Conservation (phyloP, 2,113 vertebrate species). For the Ammodytes marinus region DNA sequence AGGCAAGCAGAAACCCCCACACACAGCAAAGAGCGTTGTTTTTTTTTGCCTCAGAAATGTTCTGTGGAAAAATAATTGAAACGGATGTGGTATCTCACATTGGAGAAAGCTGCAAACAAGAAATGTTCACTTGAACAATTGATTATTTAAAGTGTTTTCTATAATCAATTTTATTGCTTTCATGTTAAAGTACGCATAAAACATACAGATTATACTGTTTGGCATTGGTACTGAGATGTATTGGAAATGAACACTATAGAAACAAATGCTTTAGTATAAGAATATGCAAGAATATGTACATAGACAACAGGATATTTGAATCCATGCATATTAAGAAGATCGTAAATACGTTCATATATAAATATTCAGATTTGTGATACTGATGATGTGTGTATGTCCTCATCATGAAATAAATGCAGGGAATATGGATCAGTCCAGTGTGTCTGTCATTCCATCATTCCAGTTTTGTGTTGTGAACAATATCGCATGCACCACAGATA, state of each 20-base stretch:
- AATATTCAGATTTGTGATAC: background rate
- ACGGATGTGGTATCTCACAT: no score
- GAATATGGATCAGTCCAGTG: background rate
- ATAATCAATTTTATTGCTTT: background rate
- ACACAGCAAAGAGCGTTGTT: background rate
- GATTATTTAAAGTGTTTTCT: no score
- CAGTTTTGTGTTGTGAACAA: background rate
- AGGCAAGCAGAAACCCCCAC: background rate
- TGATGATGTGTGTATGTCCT: background rate
- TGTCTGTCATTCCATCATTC: background rate
- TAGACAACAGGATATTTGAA: background rate
- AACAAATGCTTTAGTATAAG: no score
- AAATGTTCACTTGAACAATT: no score
- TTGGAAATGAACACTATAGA: background rate
- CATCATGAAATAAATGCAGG: background rate
- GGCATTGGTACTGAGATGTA: background rate
- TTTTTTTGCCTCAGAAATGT: background rate
- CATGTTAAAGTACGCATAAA: background rate
- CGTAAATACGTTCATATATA: no score
- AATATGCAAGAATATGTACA: no score
- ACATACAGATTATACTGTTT: background rate
- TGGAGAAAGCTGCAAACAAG: no score
- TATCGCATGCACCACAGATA: background rate
- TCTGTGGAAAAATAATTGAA: conserved; percentile 3
- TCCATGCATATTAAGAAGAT: background rate